Conservation (phyloP, 1,140 invertebrate species). For the Drosophila truncata region DNA sequence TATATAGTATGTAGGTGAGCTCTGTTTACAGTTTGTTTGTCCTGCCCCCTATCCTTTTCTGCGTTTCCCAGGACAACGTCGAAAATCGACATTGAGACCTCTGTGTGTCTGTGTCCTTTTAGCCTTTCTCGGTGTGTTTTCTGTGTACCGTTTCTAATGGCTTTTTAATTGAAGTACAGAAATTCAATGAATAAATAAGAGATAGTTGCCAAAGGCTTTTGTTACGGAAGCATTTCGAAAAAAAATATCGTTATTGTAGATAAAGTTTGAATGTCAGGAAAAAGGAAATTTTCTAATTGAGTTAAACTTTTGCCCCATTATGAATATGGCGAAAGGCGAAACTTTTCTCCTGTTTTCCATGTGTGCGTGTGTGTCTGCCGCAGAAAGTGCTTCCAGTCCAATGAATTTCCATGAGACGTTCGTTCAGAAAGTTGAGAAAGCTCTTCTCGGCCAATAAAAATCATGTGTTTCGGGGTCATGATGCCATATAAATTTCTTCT, state of each 20-base stretch:
- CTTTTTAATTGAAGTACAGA: conserved; percentile 78
- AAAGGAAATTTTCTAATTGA: conserved; percentile 72
- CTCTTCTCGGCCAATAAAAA: conserved; percentile 36
- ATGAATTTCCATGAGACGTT: conserved; percentile 42
- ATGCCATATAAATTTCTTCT: not conserved
- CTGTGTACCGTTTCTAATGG: conserved; percentile 61
- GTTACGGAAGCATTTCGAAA: conserved; percentile 14
- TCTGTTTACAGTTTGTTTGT: conserved; percentile 59
- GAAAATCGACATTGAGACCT: conserved; percentile 54
- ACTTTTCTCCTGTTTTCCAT: conserved; percentile 32
- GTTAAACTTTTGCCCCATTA: conserved; percentile 52
- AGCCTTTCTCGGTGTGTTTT: conserved; percentile 2
- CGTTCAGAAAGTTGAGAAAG: conserved; percentile 26
- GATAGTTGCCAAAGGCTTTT: conserved; percentile 56
- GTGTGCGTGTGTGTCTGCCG: conserved; percentile 7
- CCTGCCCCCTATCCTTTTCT: conserved; percentile 43
- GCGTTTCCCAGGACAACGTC: conserved; percentile 65
- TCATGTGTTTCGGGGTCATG: conserved; percentile 4
- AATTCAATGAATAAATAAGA: conserved; percentile 80
- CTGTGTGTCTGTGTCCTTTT: conserved; percentile 19
- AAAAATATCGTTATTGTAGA: conserved; percentile 18
- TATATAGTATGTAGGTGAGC: conserved; percentile 19
- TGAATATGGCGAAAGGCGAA: conserved; percentile 44
- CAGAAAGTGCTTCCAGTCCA: conserved; percentile 43
- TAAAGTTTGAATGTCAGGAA: conserved; percentile 48